These are phyloP conservation scores for Macrophya alboannulata DNA, from an alignment of 2,888 invertebrate genomes.

Conservation along the genomic window DNA sequence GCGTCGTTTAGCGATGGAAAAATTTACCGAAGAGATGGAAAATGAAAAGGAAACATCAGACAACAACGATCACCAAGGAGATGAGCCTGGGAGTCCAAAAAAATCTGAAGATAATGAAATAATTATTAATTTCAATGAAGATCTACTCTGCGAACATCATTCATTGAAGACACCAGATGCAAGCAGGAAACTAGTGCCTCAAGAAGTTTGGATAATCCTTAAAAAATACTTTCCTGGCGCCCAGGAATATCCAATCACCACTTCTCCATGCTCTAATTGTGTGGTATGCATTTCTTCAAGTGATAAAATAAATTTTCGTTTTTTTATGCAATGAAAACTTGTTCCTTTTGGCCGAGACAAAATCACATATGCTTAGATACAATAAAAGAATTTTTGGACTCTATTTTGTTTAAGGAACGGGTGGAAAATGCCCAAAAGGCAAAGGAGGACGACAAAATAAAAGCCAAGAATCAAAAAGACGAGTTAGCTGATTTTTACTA, in stretches of 20 bases:
- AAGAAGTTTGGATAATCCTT: conserved; percentile 81
- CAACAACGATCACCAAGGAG: conserved; percentile 63
- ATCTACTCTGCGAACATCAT: conserved; percentile 82
- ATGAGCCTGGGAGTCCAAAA: conserved; percentile 62
- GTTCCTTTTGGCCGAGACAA: neutral
- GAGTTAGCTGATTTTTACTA: conserved; percentile 73
- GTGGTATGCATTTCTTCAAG: conserved; percentile 65
- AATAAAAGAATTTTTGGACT: neutral
- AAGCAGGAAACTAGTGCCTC: conserved; percentile 80
- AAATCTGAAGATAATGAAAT: conserved; percentile 74
- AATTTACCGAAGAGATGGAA: conserved; percentile 71
- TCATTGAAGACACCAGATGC: conserved; percentile 74
- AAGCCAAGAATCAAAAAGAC: conserved; percentile 75
- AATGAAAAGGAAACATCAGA: conserved; percentile 61
- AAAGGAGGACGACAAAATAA: conserved; percentile 75
- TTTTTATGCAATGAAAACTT: neutral
- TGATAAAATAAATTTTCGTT: neutral
- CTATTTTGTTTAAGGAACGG: conserved; percentile 67
- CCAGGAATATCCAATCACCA: conserved; percentile 74
- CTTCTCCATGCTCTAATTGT: conserved; percentile 75
- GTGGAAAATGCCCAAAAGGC: conserved; percentile 73
- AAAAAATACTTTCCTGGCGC: conserved; percentile 80
- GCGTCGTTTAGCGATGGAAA: conserved; percentile 80
- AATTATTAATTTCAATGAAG: conserved; percentile 81
- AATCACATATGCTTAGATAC: neutral